A percentile compares a stretch with the other conserved stretches of the same genome.
phyloP scores from a whole-genome alignment of 2,797 vertebrate species.

The Mormyrops boulengeri region DNA sequence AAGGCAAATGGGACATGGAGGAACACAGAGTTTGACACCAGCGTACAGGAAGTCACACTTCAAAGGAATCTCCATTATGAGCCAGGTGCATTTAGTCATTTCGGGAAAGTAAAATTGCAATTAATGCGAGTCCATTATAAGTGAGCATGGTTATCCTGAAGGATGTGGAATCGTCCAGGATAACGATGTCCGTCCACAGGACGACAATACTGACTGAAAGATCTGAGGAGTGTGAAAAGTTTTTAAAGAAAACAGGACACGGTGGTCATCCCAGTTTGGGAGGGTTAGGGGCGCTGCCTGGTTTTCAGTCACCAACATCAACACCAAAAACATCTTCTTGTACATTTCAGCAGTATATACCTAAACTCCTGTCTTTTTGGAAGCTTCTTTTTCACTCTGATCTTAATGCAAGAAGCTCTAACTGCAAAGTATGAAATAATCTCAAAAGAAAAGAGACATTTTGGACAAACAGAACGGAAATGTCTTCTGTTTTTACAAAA shows the following conservation, averaged over 20 bases:
- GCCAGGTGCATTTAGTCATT: background rate
- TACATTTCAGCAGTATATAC: background rate
- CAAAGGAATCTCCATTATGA: background rate
- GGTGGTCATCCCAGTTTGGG: background rate
- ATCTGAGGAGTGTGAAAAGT: background rate
- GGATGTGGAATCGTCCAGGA: background rate
- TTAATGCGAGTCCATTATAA: background rate
- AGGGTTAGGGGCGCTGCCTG: background rate
- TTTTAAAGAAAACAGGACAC: background rate
- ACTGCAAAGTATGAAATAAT: background rate
- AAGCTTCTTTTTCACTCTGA: background rate
- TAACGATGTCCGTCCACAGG: background rate
- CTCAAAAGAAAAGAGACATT: background rate
- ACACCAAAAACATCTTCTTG: background rate
- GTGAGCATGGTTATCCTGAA: background rate
- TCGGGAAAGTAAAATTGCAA: background rate
- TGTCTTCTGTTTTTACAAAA: background rate
- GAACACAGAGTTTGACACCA: background rate
- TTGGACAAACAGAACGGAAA: background rate
- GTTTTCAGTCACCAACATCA: background rate
- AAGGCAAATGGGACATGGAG: background rate
- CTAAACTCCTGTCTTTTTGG: background rate
- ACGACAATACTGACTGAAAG: background rate
- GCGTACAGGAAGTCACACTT: background rate
- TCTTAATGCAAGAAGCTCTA: background rate